phyloP scores from a whole-genome alignment of 2,113 vertebrate genomes.

The Xenus cinereus region DNA sequence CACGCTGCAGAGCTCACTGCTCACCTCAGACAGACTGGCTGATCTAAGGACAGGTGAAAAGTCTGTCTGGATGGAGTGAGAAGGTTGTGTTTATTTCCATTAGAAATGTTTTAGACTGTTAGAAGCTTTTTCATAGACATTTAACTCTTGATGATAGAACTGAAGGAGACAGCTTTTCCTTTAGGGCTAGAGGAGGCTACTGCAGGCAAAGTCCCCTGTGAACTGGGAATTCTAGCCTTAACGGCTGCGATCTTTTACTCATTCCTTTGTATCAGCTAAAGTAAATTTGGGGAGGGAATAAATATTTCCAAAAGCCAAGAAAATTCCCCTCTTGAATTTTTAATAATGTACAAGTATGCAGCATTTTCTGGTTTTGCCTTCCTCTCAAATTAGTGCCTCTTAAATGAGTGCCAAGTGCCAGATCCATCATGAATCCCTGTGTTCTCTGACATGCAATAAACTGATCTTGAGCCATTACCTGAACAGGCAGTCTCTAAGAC shows the following conservation, averaged over 20 bases:
- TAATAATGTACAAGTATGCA: neutral
- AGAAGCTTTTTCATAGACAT: neutral
- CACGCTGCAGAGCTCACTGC: neutral
- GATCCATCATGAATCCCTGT: neutral
- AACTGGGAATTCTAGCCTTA: neutral
- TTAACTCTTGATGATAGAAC: neutral
- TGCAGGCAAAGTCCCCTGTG: neutral
- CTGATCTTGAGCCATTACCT: neutral
- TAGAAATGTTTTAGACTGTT: neutral
- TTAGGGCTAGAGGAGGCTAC: neutral
- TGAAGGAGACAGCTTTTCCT: neutral
- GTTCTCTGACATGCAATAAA: neutral
- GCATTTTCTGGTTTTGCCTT: neutral
- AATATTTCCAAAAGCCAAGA: neutral
- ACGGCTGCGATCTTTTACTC: neutral
- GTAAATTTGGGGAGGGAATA: neutral
- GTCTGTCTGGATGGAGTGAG: neutral
- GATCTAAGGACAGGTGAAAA: neutral
- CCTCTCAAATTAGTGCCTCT: neutral
- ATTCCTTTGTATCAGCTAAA: neutral
- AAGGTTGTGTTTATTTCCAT: neutral
- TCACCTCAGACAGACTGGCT: rapidly evolving
- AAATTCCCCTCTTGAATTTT: neutral
- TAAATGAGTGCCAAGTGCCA: neutral
- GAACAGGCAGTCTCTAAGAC: neutral